Conservation (phyloP, 92 coral and sea anemone species). For the Phenganax subtilis region DNA sequence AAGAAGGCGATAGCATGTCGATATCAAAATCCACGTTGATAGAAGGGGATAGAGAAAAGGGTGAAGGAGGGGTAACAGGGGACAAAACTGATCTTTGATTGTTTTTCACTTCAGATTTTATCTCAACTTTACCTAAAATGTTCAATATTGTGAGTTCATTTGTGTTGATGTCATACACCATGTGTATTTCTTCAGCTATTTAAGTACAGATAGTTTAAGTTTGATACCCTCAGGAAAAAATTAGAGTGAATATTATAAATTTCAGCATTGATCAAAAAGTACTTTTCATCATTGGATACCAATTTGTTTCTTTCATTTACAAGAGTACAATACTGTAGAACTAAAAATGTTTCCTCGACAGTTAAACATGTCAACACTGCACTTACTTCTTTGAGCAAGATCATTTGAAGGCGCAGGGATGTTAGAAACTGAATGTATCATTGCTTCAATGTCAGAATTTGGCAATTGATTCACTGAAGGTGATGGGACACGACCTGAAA, state of each 20-base stretch:
- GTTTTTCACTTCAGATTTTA: constrained; percentile 9
- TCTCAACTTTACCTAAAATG: background rate
- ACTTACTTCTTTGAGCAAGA: constrained; percentile 28
- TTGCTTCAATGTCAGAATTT: constrained; percentile 93
- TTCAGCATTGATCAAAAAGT: constrained; percentile 5
- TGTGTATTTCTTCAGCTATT: background rate
- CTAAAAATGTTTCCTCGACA: background rate
- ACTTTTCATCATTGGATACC: constrained; percentile 31
- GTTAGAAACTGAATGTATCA: constrained; percentile 72
- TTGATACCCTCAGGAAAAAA: constrained; percentile 36
- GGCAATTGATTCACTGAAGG: constrained; percentile 88
- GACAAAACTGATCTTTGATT: constrained; percentile 35
- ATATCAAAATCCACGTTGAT: constrained; percentile 71
- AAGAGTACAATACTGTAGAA: background rate
- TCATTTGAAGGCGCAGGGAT: constrained; percentile 23
- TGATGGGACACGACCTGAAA: constrained; percentile 78
- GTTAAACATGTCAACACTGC: background rate
- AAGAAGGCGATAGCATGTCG: constrained; percentile 53
- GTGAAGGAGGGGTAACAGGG: constrained; percentile 58
- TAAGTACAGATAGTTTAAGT: background rate
- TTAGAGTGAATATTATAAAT: constrained; percentile 29
- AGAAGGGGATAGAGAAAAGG: constrained; percentile 81
- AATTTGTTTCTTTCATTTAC: background rate
- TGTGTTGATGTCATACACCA: background rate
- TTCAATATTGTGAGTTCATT: too few relatives aligned